Evolutionary conservation across 2,888 invertebrate genomes (phyloP).

Genomic region (Hyposoter didymator): DNA sequence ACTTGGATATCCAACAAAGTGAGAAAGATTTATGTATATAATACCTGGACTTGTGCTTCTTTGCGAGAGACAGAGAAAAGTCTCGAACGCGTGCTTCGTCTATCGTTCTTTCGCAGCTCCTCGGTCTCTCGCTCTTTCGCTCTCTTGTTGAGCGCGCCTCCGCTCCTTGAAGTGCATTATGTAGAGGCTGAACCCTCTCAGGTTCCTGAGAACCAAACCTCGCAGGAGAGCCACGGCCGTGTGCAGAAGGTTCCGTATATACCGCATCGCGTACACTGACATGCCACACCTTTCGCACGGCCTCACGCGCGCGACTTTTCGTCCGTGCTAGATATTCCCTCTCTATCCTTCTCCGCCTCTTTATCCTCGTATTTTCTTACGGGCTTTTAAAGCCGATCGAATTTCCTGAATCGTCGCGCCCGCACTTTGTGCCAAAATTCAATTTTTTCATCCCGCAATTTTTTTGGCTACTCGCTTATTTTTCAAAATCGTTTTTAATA

Average conservation of each 20-base stretch:
- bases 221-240: conserved; percentile 48
- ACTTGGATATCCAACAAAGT: conserved; percentile 45
- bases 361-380: neutral
- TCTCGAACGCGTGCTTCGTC: conserved; percentile 45
- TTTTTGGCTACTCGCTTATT: neutral
- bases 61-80: conserved; percentile 29
- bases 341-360: conserved; percentile 30
- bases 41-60: conserved; percentile 49
- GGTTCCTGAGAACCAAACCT: conserved; percentile 78
- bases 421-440: too few species aligned
- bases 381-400: neutral
- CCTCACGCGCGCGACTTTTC: conserved; percentile 67
- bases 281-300: conserved; percentile 78
- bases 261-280: conserved; percentile 58
- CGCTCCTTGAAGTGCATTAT: conserved; percentile 67
- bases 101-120: conserved; percentile 19
- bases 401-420: neutral
- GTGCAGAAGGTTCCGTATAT: conserved; percentile 55
- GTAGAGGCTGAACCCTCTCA: conserved; percentile 73
- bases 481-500: neutral
- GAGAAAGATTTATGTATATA: conserved; percentile 51
- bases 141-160: conserved; percentile 51
- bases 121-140: neutral
- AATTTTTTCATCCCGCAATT: neutral
- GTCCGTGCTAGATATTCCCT: conserved; percentile 53